These are phyloP conservation scores for Acholoe squamosa DNA, from an alignment of 2,888 invertebrate species.

Conservation along the genomic window DNA sequence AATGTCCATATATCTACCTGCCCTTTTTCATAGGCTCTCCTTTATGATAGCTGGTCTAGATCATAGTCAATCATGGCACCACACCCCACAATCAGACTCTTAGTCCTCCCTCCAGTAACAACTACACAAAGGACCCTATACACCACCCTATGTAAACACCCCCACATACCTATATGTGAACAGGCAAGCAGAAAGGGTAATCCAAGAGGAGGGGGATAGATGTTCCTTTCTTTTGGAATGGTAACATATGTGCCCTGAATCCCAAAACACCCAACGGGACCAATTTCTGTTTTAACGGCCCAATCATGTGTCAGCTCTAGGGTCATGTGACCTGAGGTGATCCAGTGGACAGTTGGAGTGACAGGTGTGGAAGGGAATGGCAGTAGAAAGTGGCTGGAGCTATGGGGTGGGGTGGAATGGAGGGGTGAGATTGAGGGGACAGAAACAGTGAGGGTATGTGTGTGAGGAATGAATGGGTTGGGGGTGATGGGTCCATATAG, in stretches of 20 bases:
- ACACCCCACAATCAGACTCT: conserved; percentile 23
- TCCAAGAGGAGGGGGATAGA: no score
- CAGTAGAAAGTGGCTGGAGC: neutral
- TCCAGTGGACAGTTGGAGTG: neutral
- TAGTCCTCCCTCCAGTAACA: neutral
- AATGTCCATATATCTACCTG: neutral
- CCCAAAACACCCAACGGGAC: neutral
- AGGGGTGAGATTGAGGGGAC: neutral
- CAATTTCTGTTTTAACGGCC: neutral
- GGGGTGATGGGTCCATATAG: no score
- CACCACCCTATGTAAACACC: neutral
- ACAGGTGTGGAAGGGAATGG: neutral
- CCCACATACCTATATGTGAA: no score
- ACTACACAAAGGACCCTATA: neutral
- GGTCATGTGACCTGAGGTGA: neutral
- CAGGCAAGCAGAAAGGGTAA: no score
- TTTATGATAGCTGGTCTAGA: neutral
- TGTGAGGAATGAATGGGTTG: no score
- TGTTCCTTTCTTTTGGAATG: no score
- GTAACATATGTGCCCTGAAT: no score
- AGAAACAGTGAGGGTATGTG: neutral
- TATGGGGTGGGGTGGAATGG: neutral
- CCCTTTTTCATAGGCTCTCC: neutral
- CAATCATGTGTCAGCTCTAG: neutral
- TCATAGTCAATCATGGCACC: conserved; percentile 28